Percentiles rank a stretch among this genome's conserved stretches.
Evolutionary conservation across 2,888 invertebrate species (phyloP).

Genomic region (Argynnis bischoffii): DNA sequence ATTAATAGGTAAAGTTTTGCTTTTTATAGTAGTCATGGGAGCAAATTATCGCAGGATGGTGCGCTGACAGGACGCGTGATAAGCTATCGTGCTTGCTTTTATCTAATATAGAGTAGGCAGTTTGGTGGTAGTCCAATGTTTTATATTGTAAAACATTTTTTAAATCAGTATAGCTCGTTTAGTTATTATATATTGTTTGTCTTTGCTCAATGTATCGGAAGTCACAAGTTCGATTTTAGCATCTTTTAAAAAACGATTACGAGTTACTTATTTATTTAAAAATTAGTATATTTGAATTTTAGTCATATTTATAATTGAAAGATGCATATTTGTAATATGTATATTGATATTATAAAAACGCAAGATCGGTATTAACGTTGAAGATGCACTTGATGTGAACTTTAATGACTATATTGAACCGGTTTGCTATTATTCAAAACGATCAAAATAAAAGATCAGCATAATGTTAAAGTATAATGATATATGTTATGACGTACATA

Average conservation of each 20-base stretch:
- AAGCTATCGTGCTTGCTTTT: constrained; percentile 54
- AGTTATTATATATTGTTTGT: background rate
- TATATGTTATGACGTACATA: background rate
- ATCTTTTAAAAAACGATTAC: too few relatives aligned
- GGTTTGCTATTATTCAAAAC: constrained; percentile 11
- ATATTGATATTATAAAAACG: too few relatives aligned
- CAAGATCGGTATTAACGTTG: too few relatives aligned
- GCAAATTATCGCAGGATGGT: constrained; percentile 55
- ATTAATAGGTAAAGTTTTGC: background rate
- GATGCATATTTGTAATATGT: too few relatives aligned
- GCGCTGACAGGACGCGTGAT: constrained; percentile 62
- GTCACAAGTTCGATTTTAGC: too few relatives aligned
- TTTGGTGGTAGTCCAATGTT: constrained; percentile 10
- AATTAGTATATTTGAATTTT: too few relatives aligned
- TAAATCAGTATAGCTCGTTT: background rate
- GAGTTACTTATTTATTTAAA: too few relatives aligned
- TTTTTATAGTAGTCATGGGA: constrained; percentile 19
- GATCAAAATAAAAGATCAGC: constrained; percentile 15
- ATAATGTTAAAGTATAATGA: constrained; percentile 3
- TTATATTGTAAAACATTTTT: background rate
- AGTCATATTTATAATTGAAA: too few relatives aligned
- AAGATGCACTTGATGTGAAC: too few relatives aligned
- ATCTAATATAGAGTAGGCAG: constrained; percentile 29
- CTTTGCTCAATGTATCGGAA: background rate
- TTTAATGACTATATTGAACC: constrained; percentile 7